phyloP scores from a whole-genome alignment of 1,140 invertebrate genomes.

The Magallana gigas region DNA sequence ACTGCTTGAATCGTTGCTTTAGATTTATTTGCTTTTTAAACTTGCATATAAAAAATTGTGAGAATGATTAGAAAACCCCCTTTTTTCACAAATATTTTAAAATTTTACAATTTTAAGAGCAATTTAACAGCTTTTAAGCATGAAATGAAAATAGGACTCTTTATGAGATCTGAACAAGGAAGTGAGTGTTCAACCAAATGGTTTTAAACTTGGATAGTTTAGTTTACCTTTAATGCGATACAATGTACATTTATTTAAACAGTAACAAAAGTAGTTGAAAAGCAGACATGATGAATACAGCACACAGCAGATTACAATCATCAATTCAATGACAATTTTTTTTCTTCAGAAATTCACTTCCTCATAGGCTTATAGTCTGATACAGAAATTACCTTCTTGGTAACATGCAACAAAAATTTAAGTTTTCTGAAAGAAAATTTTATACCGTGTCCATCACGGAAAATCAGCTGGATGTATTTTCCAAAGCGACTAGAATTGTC shows the following conservation, averaged over 20 bases:
- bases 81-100: neutral
- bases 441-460: conserved; percentile 70
- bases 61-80: no score
- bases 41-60: no score
- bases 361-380: no score
- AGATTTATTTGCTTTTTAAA: no score
- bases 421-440: neutral
- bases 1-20: no score
- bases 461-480: conserved; percentile 88
- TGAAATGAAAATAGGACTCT: neutral
- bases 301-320: no score
- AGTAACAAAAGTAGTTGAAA: no score
- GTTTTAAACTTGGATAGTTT: neutral
- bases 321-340: no score
- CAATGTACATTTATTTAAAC: neutral
- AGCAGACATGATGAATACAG: no score
- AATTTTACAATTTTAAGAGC: neutral
- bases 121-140: neutral
- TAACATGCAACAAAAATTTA: no score
- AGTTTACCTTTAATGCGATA: neutral
- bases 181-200: neutral
- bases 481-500: conserved; percentile 91
- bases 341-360: no score
- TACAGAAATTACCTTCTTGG: no score
- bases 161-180: neutral